These are phyloP conservation scores for Pelmatolapia mariae DNA, from an alignment of 2,113 vertebrate genomes.

Conservation along the genomic window DNA sequence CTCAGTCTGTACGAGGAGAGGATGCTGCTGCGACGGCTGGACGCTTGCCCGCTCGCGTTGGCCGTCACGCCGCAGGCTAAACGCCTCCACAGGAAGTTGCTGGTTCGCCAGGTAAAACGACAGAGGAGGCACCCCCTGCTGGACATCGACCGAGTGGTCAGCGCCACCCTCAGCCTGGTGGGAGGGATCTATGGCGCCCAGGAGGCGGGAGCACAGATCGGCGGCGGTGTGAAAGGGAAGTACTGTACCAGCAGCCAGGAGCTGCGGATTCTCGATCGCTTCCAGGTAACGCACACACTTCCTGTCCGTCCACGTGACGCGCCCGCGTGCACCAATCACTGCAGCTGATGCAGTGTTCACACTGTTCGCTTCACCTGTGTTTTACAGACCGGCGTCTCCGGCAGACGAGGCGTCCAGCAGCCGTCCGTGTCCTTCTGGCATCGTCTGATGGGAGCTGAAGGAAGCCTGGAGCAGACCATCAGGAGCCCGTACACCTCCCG, in stretches of 20 bases:
- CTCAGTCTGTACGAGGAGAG: slow-evolving; percentile 90
- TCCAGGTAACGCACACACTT: slow-evolving; percentile 76
- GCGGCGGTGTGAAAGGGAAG: slow-evolving; percentile 50
- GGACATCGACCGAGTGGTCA: slow-evolving; percentile 87
- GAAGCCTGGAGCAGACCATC: slow-evolving; percentile 80
- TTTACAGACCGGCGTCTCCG: slow-evolving; percentile 72
- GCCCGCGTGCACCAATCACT: background rate
- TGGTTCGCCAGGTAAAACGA: slow-evolving; percentile 87
- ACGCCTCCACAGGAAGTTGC: slow-evolving; percentile 85
- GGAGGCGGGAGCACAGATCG: slow-evolving; percentile 56
- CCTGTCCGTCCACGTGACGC: background rate
- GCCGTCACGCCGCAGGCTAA: slow-evolving; percentile 85
- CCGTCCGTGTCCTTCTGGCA: slow-evolving; percentile 82
- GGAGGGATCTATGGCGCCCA: slow-evolving; percentile 84
- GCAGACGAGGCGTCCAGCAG: slow-evolving; percentile 74
- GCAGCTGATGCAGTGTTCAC: background rate
- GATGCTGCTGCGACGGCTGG: slow-evolving; percentile 83
- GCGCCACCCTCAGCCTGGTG: slow-evolving; percentile 83
- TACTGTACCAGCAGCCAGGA: slow-evolving; percentile 85
- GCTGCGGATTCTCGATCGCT: slow-evolving; percentile 91
- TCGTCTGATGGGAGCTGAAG: slow-evolving; percentile 86
- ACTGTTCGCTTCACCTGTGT: background rate
- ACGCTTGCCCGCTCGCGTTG: slow-evolving; percentile 82
- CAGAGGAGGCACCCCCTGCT: slow-evolving; percentile 88
- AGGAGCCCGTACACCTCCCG: slow-evolving; percentile 94